phyloP scores from a whole-genome alignment of 2,888 invertebrate genomes.

The Dynastes hyllus region DNA sequence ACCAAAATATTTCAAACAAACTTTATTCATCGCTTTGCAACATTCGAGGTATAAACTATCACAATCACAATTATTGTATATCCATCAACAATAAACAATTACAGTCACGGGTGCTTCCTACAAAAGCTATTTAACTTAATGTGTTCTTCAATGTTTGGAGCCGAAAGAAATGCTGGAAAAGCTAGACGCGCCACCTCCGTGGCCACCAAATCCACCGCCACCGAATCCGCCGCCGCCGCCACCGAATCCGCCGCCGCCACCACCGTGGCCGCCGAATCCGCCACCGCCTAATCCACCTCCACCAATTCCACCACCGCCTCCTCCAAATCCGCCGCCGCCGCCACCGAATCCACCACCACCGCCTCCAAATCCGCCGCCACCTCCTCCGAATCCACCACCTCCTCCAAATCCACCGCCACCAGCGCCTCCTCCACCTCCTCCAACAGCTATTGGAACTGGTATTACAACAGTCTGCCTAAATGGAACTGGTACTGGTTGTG shows the following conservation, averaged over 20 bases:
- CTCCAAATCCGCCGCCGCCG: slow-evolving; percentile 14
- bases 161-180: slow-evolving; percentile 62
- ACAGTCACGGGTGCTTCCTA: background rate
- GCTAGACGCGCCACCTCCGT: slow-evolving; percentile 63
- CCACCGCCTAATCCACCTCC: slow-evolving; percentile 51
- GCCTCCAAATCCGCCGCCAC: slow-evolving; percentile 56
- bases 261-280: slow-evolving; percentile 28
- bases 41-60: too few species aligned
- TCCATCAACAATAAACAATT: too few species aligned
- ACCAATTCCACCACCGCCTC: slow-evolving; percentile 36
- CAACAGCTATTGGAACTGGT: slow-evolving; percentile 74
- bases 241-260: slow-evolving; percentile 23
- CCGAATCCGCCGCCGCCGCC: slow-evolving; percentile 37
- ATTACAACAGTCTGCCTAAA: slow-evolving; percentile 72
- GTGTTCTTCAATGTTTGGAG: background rate
- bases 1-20: too few species aligned
- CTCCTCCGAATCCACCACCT: slow-evolving; percentile 8
- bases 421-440: slow-evolving; percentile 66
- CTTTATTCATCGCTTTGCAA: too few species aligned
- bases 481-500: slow-evolving; percentile 71
- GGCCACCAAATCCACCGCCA: slow-evolving; percentile 54
- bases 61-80: too few species aligned
- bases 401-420: slow-evolving; percentile 56
- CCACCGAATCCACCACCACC: slow-evolving; percentile 57
- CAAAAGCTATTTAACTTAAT: background rate